A percentile compares a stretch with the other conserved stretches of the same genome.
These are phyloP conservation scores for Cotesia vestalis DNA, from an alignment of 1,140 invertebrate genomes.

Conservation along the genomic window DNA sequence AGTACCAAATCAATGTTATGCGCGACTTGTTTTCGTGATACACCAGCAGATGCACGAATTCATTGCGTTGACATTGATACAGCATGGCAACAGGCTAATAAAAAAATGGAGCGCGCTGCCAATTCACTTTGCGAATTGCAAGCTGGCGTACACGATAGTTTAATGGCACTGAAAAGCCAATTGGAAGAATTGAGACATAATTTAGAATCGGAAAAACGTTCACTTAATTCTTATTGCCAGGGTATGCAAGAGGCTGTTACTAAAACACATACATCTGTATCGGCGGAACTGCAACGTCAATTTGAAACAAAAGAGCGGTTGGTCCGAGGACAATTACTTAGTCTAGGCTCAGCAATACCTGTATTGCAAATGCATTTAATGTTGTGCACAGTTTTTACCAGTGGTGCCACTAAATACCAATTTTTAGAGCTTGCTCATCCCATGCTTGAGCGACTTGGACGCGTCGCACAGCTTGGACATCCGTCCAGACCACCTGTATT, in stretches of 20 bases:
- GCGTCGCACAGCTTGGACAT: conserved; percentile 74
- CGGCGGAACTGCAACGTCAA: conserved; percentile 74
- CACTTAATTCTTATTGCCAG: conserved; percentile 74
- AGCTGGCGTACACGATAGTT: conserved; percentile 71
- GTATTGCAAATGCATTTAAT: conserved; percentile 74
- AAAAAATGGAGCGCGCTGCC: conserved; percentile 71
- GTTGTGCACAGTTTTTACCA: conserved; percentile 74
- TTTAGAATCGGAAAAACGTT: conserved; percentile 73
- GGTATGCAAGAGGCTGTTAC: conserved; percentile 74
- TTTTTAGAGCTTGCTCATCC: conserved; percentile 76
- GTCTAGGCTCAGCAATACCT: conserved; percentile 71
- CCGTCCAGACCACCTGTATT: conserved; percentile 68
- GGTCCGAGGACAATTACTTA: conserved; percentile 69
- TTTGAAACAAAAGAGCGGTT: conserved; percentile 75
- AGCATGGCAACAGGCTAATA: conserved; percentile 74
- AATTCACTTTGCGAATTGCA: conserved; percentile 71
- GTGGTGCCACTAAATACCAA: conserved; percentile 76
- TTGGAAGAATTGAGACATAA: conserved; percentile 74
- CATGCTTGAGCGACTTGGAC: conserved; percentile 72
- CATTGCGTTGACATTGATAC: conserved; percentile 79
- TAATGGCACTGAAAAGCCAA: conserved; percentile 72
- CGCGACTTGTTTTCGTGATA: conserved; percentile 76
- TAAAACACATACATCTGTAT: conserved; percentile 72
- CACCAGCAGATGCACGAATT: conserved; percentile 70
- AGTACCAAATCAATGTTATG: conserved; percentile 75